Evolutionary conservation across 2,888 invertebrate species (phyloP).

Genomic region (Watsonalla binaria): DNA sequence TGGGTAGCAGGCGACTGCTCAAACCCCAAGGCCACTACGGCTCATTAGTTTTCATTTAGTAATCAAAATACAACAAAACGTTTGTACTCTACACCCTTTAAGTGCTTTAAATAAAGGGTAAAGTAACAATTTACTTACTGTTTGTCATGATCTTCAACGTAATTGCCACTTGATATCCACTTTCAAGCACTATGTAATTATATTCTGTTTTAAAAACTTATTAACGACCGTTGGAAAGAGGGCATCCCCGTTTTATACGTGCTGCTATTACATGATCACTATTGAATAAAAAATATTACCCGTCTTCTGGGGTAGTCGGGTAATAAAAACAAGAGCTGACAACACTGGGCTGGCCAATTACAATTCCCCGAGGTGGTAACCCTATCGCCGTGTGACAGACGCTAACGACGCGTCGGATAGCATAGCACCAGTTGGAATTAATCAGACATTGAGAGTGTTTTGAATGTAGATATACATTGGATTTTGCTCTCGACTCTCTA

Average conservation of each 20-base stretch:
- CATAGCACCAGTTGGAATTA: constrained; percentile 12
- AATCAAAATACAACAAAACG: constrained; percentile 10
- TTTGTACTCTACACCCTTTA: too few species aligned
- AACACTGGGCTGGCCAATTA: constrained; percentile 18
- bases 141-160: constrained; percentile 18
- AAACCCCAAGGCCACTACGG: too few species aligned
- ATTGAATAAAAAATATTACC: too few species aligned
- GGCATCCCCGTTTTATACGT: too few species aligned
- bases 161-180: constrained; percentile 19
- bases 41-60: too few species aligned
- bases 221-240: not conserved
- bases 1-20: too few species aligned
- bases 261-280: not conserved
- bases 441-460: constrained; percentile 5
- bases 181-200: constrained; percentile 14
- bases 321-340: not conserved
- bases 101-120: too few species aligned
- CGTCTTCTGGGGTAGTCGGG: not conserved
- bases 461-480: not conserved
- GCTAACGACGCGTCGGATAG: constrained; percentile 46
- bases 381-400: constrained; percentile 56
- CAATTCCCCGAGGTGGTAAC: constrained; percentile 39
- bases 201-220: not conserved
- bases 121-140: constrained; percentile 28
- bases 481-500: too few species aligned